phyloP scores from a whole-genome alignment of 2,113 vertebrate species.

The Octodon degus region DNA sequence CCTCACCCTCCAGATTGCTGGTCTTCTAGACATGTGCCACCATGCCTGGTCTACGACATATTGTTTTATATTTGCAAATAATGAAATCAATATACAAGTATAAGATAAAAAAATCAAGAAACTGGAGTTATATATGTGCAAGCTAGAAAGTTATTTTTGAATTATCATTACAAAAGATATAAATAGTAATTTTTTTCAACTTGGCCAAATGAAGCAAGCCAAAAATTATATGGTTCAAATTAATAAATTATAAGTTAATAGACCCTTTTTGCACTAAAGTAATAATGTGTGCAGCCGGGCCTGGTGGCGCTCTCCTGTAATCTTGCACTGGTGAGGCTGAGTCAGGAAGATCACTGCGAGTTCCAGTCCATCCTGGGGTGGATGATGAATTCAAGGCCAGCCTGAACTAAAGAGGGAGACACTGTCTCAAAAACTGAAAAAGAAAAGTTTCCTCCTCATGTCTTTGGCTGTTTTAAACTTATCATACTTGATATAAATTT shows the following conservation, averaged over 20 bases:
- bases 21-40: not conserved
- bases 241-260: not conserved
- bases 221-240: not conserved
- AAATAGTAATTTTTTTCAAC: no score
- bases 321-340: not conserved
- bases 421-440: not conserved
- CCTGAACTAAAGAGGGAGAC: not conserved
- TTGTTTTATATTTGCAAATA: not conserved
- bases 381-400: not conserved
- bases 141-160: not conserved
- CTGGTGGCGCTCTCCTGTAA: not conserved
- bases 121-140: not conserved
- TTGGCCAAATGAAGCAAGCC: not conserved
- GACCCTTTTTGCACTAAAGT: not conserved
- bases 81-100: not conserved
- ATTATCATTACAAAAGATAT: not conserved
- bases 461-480: not conserved
- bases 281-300: not conserved
- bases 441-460: not conserved
- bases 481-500: not conserved
- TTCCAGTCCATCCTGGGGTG: not conserved
- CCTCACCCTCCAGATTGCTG: not conserved
- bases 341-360: not conserved
- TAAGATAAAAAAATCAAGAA: not conserved
- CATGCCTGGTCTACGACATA: no score